Evolutionary conservation across 2,888 invertebrate species (phyloP), one percentile per base, ranked within the genome.

Genomic region (Epiblema foenella): DNA sequence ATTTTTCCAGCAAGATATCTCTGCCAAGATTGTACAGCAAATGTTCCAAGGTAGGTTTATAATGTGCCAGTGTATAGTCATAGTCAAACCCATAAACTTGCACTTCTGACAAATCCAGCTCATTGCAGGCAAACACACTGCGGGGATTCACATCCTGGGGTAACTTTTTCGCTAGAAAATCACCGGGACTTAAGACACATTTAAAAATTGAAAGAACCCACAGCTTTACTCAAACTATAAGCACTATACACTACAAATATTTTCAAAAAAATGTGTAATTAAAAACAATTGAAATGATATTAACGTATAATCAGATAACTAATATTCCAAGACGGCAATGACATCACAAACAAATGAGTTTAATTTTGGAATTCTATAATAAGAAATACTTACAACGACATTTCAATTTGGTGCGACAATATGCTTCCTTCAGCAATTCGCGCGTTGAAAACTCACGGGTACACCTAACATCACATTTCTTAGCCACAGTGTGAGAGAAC

Each of bases 71-170:
- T 0, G 99, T 99, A 89, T 99, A 99, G 89, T 99, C 99, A 93
- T 99, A 99, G 91, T 99, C 99, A 93, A 99, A 99, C 54, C 99
- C 98, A 94, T 98, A 99, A 0, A 99, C 98, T 82, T 97, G 95
- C 52, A 99, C 97, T 89, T 98, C 97, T 75, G 96, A 95, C 66
- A 99, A 93, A 87, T 98, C 97, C 70, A 99, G 93, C 85, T 99
- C 99, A 92, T 99, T 99, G 89, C 99, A 99, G 12, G 98, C 98
- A 92, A 99, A 99, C 2, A 99, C 98, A 52, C 97, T 98, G 80
- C 95, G 94, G 0, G 96, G 95, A 83, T 98, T 97, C 0, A 98
- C 98, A 94, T 98, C 97, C 83, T 95, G 95, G 4, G 98, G 98
- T 39, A 98, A 89, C 85, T 98, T 98, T 86, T 98, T 98, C 0